A percentile compares a stretch with the other conserved stretches of the same genome.
phyloP scores from a whole-genome alignment of 2,797 vertebrate species.

The Hippoglossus hippoglossus region DNA sequence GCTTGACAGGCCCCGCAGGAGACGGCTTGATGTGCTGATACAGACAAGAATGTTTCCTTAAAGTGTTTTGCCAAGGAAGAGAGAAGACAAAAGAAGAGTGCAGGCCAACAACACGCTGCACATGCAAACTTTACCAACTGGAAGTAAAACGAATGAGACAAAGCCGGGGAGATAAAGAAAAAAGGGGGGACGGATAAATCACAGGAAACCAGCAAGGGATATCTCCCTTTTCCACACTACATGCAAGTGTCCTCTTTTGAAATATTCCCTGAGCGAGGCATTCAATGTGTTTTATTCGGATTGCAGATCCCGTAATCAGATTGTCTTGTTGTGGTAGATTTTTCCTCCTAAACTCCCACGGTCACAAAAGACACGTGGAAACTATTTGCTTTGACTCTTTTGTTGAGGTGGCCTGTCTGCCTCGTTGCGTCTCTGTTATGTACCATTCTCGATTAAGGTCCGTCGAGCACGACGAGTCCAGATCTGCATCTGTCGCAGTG shows the following conservation, averaged over 20 bases:
- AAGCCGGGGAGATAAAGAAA: neutral
- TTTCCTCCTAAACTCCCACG: no score
- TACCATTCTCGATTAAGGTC: neutral
- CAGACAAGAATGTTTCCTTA: constrained; percentile 70
- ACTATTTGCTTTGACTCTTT: neutral
- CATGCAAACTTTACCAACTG: neutral
- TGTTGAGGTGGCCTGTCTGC: neutral
- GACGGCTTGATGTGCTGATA: constrained; percentile 75
- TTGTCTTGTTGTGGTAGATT: no score
- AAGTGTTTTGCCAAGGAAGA: constrained; percentile 34
- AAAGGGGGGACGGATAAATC: neutral
- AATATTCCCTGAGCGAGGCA: neutral
- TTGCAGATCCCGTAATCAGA: no score
- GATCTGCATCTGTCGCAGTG: constrained; percentile 1
- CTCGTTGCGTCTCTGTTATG: neutral
- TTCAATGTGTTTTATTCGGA: no score
- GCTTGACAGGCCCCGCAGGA: constrained; percentile 76
- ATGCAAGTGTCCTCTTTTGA: no score
- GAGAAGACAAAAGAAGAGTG: neutral
- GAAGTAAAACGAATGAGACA: no score
- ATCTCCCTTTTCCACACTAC: no score
- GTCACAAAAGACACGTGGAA: no score
- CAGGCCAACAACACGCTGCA: constrained; percentile 15
- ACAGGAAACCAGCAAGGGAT: no score
- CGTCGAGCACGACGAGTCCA: neutral